A percentile compares a stretch with the other conserved stretches of the same genome.
These are phyloP conservation scores for Clarias laeviceps DNA, from an alignment of 2,797 vertebrate species.

Conservation along the genomic window DNA sequence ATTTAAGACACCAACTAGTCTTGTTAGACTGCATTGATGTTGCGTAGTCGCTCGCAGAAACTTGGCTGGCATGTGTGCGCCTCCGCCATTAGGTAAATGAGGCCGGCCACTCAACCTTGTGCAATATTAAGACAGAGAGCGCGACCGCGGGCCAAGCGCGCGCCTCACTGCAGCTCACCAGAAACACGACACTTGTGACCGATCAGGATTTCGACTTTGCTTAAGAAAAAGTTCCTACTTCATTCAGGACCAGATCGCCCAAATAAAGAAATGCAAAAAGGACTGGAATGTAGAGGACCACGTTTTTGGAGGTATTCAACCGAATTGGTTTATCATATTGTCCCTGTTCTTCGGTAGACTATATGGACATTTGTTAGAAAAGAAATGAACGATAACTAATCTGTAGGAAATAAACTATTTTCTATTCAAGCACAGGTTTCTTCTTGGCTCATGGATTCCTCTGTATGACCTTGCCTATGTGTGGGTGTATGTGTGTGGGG, in stretches of 20 bases:
- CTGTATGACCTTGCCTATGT: slow-evolving; percentile 11
- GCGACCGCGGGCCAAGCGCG: slow-evolving; percentile 77
- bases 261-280: slow-evolving; percentile 38
- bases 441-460: slow-evolving; percentile 19
- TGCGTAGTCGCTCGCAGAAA: slow-evolving; percentile 64
- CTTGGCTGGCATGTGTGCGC: slow-evolving; percentile 70
- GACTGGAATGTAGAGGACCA: slow-evolving; percentile 40
- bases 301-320: slow-evolving; percentile 43
- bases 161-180: slow-evolving; percentile 74
- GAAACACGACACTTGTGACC: slow-evolving; percentile 65
- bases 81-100: slow-evolving; percentile 83
- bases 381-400: slow-evolving; percentile 1
- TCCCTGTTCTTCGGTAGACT: slow-evolving; percentile 12
- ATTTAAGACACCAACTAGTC: slow-evolving; percentile 11
- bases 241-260: slow-evolving; percentile 23
- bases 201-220: slow-evolving; percentile 59
- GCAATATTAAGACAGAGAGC: slow-evolving; percentile 84
- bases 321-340: slow-evolving; percentile 27
- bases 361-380: neutral
- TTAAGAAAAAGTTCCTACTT: slow-evolving; percentile 12
- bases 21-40: slow-evolving; percentile 37
- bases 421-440: slow-evolving; percentile 15
- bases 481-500: neutral
- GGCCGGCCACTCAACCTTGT: slow-evolving; percentile 81
- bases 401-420: slow-evolving; percentile 6